phyloP scores from a whole-genome alignment of 1,140 invertebrate genomes.

The Drosophila simulans region DNA sequence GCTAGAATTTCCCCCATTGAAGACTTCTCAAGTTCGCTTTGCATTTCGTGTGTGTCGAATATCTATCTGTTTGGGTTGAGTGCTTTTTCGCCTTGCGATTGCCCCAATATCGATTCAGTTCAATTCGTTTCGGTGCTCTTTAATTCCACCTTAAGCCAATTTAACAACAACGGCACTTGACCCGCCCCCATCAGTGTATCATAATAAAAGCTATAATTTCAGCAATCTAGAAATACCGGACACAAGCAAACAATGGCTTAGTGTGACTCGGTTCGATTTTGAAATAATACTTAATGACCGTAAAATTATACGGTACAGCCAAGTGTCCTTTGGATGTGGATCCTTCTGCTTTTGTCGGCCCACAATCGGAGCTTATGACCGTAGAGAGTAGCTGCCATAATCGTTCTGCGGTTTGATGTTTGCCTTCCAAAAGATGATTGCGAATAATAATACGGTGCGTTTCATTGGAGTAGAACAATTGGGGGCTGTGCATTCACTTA shows the following conservation, averaged over 20 bases:
- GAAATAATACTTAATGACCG: conserved; percentile 82
- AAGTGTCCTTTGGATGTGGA: conserved; percentile 49
- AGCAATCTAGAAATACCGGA: conserved; percentile 65
- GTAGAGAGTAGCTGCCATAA: conserved; percentile 37
- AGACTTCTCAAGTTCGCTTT: conserved; percentile 66
- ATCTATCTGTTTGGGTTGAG: conserved; percentile 38
- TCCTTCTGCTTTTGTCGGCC: conserved; percentile 28
- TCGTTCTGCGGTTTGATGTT: conserved; percentile 54
- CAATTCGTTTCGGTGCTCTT: conserved; percentile 41
- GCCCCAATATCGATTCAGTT: conserved; percentile 26
- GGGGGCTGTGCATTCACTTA: background rate
- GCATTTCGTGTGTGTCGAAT: conserved; percentile 27
- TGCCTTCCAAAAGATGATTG: conserved; percentile 48
- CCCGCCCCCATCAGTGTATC: conserved; percentile 57
- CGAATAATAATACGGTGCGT: conserved; percentile 31
- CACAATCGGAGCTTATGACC: conserved; percentile 39
- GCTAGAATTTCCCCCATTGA: conserved; percentile 13
- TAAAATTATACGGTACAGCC: conserved; percentile 75
- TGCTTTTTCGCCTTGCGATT: conserved; percentile 14
- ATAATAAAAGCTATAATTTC: conserved; percentile 80
- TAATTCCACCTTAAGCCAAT: conserved; percentile 81
- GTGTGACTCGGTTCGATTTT: conserved; percentile 57
- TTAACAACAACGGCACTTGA: conserved; percentile 63
- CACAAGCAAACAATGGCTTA: conserved; percentile 67
- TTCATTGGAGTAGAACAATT: background rate